Evolutionary conservation across 2,888 invertebrate genomes (phyloP).

Genomic region (Piscicola geometra): DNA sequence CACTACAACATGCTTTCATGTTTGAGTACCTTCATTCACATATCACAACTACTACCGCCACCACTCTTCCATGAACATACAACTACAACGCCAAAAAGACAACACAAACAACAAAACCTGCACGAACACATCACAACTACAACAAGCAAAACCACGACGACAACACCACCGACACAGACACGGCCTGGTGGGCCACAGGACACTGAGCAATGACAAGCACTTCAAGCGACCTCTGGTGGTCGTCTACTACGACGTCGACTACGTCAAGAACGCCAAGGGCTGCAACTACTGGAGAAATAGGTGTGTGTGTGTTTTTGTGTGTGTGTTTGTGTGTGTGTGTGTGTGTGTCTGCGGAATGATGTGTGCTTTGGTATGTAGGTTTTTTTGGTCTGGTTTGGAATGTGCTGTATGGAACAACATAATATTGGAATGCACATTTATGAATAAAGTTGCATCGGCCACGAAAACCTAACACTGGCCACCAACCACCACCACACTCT

Average conservation of each 20-base stretch:
- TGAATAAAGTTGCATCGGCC: too few relatives aligned
- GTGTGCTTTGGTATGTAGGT: background rate
- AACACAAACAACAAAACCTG: background rate
- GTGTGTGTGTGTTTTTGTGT: constrained; percentile 45
- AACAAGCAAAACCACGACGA: too few relatives aligned
- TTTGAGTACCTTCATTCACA: too few relatives aligned
- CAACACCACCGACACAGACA: too few relatives aligned
- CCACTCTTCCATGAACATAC: too few relatives aligned
- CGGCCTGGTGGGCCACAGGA: constrained; percentile 86
- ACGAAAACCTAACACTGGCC: too few relatives aligned
- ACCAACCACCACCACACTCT: too few relatives aligned
- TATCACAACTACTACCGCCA: background rate
- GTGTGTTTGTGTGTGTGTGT: too few relatives aligned
- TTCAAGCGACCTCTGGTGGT: constrained; percentile 84
- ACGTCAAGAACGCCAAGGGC: constrained; percentile 89
- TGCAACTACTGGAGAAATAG: constrained; percentile 82
- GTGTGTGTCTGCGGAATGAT: background rate
- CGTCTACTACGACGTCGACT: constrained; percentile 90
- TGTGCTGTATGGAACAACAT: background rate
- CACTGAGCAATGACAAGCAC: constrained; percentile 74
- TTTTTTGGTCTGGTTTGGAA: background rate
- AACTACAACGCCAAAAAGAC: too few relatives aligned
- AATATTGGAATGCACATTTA: too few relatives aligned
- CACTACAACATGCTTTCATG: too few relatives aligned
- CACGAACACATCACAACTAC: too few relatives aligned